Evolutionary conservation across 2,113 vertebrate genomes (phyloP).

Genomic region (Polypterus bichir): DNA sequence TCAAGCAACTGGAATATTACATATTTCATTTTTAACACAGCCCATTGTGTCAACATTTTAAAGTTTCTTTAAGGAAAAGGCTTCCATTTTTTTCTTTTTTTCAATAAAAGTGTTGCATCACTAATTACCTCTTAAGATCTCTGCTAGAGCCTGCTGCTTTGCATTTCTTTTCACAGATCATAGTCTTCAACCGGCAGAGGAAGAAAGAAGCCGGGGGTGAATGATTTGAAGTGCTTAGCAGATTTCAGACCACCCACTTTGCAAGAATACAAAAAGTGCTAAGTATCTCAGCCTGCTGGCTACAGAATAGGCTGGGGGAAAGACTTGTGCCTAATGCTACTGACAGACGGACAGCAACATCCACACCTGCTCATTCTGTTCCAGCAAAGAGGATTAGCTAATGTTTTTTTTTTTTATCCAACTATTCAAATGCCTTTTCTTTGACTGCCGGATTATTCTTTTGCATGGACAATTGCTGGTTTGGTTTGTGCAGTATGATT

Average conservation of each 20-base stretch:
- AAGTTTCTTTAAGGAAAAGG: too few relatives aligned
- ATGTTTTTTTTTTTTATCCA: neutral
- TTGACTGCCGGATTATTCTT: too few relatives aligned
- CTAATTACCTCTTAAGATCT: constrained; percentile 7
- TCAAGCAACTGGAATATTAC: too few relatives aligned
- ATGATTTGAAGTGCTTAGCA: neutral
- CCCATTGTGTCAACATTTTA: too few relatives aligned
- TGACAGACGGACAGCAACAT: neutral
- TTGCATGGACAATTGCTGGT: too few relatives aligned
- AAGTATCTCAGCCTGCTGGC: constrained; percentile 1
- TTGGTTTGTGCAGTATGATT: too few relatives aligned
- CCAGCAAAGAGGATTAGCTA: neutral
- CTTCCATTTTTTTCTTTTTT: too few relatives aligned
- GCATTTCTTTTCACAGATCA: neutral
- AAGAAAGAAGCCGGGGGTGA: neutral
- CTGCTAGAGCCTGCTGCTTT: neutral
- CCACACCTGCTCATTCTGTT: neutral
- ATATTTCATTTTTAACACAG: too few relatives aligned
- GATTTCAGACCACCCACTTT: constrained; percentile 6
- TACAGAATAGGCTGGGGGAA: neutral
- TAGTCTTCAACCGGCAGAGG: constrained; percentile 1
- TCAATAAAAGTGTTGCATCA: neutral
- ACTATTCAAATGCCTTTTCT: too few relatives aligned
- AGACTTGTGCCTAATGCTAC: neutral
- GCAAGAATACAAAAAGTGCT: neutral